These are phyloP conservation scores for Phyllotis vaccarum DNA, from an alignment of 2,797 vertebrate species.

Conservation along the genomic window DNA sequence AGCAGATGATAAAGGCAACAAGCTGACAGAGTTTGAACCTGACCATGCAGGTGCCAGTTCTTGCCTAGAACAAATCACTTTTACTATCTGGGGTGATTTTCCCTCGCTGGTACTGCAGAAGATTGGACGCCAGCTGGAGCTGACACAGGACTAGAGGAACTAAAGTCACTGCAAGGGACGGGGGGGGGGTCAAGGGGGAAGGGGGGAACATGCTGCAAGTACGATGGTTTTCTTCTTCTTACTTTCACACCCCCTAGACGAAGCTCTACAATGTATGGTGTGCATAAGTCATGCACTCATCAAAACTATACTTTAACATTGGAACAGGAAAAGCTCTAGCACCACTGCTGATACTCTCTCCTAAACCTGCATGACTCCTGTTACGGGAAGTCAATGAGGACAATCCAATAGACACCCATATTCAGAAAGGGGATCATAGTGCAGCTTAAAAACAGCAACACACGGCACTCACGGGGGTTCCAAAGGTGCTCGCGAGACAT, in stretches of 20 bases:
- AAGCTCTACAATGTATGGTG: background rate
- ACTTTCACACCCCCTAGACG: background rate
- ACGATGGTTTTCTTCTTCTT: background rate
- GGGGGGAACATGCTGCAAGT: background rate
- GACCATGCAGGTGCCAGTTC: background rate
- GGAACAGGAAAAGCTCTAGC: background rate
- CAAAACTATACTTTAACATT: constrained; percentile 10
- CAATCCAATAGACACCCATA: constrained; percentile 37
- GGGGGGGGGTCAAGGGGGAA: too few relatives aligned
- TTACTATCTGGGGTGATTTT: background rate
- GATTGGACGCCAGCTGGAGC: background rate
- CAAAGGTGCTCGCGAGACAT: background rate
- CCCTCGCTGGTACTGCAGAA: background rate
- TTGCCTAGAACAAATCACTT: background rate
- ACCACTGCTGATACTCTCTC: background rate
- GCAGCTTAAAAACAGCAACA: background rate
- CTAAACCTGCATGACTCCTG: background rate
- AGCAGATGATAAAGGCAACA: background rate
- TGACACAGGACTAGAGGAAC: background rate
- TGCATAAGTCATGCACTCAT: background rate
- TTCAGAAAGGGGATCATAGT: background rate
- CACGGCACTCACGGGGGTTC: too few relatives aligned
- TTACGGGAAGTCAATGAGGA: constrained; percentile 59
- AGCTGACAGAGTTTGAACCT: background rate
- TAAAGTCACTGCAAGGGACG: background rate